phyloP scores from a whole-genome alignment of 2,888 invertebrate genomes.

The Heliconius erato region DNA sequence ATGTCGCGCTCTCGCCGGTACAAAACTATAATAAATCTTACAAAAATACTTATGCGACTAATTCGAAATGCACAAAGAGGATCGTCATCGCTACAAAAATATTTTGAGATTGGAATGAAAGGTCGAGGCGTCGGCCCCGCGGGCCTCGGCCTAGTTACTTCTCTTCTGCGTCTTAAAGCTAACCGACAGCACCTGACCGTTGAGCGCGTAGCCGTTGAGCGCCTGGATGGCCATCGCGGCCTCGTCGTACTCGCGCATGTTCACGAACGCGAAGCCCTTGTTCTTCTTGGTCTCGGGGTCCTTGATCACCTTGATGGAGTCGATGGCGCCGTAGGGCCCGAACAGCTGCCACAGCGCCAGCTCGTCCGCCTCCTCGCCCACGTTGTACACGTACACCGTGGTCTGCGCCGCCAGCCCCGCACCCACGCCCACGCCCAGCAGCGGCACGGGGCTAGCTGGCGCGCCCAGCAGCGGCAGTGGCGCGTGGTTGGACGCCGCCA shows the following conservation, averaged over 20 bases:
- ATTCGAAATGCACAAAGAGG: slow-evolving; percentile 85
- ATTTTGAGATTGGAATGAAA: slow-evolving; percentile 86
- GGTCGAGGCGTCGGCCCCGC: slow-evolving; percentile 79
- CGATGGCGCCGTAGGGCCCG: slow-evolving; percentile 84
- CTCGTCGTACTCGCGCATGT: slow-evolving; percentile 85
- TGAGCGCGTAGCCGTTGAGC: slow-evolving; percentile 84
- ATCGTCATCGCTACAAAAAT: slow-evolving; percentile 85
- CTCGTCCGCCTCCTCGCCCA: slow-evolving; percentile 84
- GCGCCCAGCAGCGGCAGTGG: slow-evolving; percentile 79
- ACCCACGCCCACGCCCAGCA: slow-evolving; percentile 74
- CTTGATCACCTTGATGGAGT: slow-evolving; percentile 85
- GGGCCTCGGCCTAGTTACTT: slow-evolving; percentile 80
- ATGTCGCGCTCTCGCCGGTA: slow-evolving; percentile 84
- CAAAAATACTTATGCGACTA: slow-evolving; percentile 86
- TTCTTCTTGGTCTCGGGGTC: slow-evolving; percentile 85
- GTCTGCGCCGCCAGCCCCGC: slow-evolving; percentile 79
- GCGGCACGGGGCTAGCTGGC: slow-evolving; percentile 78
- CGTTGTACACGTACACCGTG: slow-evolving; percentile 85
- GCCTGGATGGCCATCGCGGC: slow-evolving; percentile 85
- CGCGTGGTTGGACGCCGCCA: slow-evolving; percentile 80
- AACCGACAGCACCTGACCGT: slow-evolving; percentile 85
- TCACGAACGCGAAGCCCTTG: slow-evolving; percentile 84
- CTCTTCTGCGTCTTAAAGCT: slow-evolving; percentile 86
- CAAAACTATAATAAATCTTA: slow-evolving; percentile 85
- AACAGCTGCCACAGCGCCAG: slow-evolving; percentile 84